Evolutionary conservation across 2,797 vertebrate species (phyloP), one percentile per base, ranked within the genome.

Genomic region (Etheostoma nigrum): DNA sequence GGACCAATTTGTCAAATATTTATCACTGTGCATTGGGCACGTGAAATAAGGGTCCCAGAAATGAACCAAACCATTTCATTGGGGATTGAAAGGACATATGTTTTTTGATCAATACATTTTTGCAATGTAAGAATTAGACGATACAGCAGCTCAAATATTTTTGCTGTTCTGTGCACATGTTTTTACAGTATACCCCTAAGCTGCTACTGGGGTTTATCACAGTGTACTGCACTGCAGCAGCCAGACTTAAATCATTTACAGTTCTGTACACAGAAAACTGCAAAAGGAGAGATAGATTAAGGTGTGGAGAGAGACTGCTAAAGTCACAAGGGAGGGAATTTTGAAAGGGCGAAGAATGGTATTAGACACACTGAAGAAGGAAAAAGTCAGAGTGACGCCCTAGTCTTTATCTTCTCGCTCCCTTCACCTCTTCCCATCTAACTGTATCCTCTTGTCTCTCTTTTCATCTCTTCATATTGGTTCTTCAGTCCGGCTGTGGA

Each of bases 401-500:
- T 70, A 11, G 45, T 75, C 76, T 75, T 77, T 58, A 64, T 59
- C 61, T 67, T 79, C 70, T 54, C 6, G 21, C 64, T 74, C 23
- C 52, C 62, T 59, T 79, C 57, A 71, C 57, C 68, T 82, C 62
- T 67, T 59, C 19, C 55, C 27, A 49, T 79, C 69, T 74, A 11
- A 75, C 61, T 78, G 33, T 45, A 33, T 60, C 51, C 44, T 78
- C 67, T 52, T 49, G 12, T 65, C 77, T 85, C 52, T 76, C 67
- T 70, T 82, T 79, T 85, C 75, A 81, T 85, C 81, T 82, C 66
- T 53, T 82, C 15, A 14, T 59, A 72, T 84, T 15, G 6, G 53
- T 64, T 76, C 69, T 75, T 55, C 65, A 52, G 27, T 62, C 74
- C 83, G 83, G 80, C 88, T 77, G 15, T 67, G 15, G 40, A 85